phyloP scores from a whole-genome alignment of 2,888 invertebrate species.

The Lymantria monacha region DNA sequence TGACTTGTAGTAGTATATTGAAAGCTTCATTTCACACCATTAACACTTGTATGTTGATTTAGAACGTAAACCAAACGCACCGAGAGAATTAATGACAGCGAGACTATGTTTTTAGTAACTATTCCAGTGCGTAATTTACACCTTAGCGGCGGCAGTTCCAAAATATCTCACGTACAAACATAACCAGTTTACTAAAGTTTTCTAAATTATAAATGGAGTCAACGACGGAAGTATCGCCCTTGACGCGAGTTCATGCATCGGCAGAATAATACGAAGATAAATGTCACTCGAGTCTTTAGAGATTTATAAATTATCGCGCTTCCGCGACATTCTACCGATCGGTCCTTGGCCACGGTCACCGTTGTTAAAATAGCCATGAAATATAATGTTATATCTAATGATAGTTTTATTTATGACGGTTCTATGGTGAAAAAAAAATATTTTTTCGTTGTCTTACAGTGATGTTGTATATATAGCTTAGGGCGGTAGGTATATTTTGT shows the following conservation, averaged over 20 bases:
- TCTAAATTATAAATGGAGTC: constrained; percentile 63
- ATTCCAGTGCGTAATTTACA: constrained; percentile 57
- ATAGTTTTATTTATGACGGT: constrained; percentile 25
- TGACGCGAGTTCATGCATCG: constrained; percentile 47
- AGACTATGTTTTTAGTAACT: constrained; percentile 49
- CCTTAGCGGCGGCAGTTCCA: constrained; percentile 53
- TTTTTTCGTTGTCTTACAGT: too few species aligned
- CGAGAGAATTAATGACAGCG: constrained; percentile 59
- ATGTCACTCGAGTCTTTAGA: constrained; percentile 49
- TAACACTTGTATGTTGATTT: constrained; percentile 62
- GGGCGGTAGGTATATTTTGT: too few species aligned
- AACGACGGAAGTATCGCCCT: constrained; percentile 63
- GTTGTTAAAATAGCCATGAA: constrained; percentile 57
- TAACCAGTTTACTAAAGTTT: constrained; percentile 54
- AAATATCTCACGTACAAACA: constrained; percentile 65
- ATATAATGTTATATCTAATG: constrained; percentile 26
- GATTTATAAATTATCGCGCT: constrained; percentile 48
- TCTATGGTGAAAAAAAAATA: too few species aligned
- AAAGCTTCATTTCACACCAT: constrained; percentile 61
- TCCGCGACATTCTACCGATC: constrained; percentile 37
- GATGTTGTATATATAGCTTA: too few species aligned
- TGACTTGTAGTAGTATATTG: constrained; percentile 23
- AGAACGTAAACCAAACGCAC: constrained; percentile 58
- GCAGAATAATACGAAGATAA: constrained; percentile 50
- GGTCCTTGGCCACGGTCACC: constrained; percentile 42